Base-by-base conservation (phyloP, 1,140 invertebrate genomes). In the Procambarus virginalis region DNA sequence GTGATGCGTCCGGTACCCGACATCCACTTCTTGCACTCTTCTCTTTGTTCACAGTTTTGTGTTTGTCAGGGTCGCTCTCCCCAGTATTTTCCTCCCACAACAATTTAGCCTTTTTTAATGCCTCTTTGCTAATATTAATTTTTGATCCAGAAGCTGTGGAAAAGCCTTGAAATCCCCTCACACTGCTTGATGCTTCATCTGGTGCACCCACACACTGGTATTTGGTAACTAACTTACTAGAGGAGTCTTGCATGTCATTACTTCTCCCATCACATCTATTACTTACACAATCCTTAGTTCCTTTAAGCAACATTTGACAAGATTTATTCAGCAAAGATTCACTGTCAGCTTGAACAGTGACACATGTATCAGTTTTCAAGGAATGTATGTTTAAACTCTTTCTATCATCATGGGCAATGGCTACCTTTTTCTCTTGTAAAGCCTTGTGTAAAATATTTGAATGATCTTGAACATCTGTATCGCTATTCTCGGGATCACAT, bases 151-250 rank as follows among this genome's bases (percentile, higher is more conserved):
- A 45, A 73, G 82, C 82, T 48, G 64, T 73, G 48, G 60, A 22
- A 84, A 84, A 84, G 45, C 64, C 82, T 49, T 84, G 82, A 73
- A 84, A 84, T 48, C 17, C 60, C 4, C 60, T 17, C 60, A 58
- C 55, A 2, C 4, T 64, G 17, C 14, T 64, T 64, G 17, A 64
- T 34, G 22, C 4, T 73, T 34, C 22, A 45, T 73, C 10, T 3
- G 0, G 14, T 73, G 68, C 1, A 34, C 5, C 10, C 22, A 34
- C n/a, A 73, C n/a, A 34, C 8, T 73, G 5, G 2, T 8, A 34
- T 73, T 73, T 34, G 6, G 3, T 22, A 20, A 20, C 68, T 73
- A 73, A 14, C 22, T 22, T n/a, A 10, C 22, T 73, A n/a, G 64
- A 68, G 64, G 64, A 68, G 64, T 68, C 4, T 5, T 68, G 64